Base-by-base conservation (phyloP, 2,888 invertebrate species). In the Lumbricus terrestris region DNA sequence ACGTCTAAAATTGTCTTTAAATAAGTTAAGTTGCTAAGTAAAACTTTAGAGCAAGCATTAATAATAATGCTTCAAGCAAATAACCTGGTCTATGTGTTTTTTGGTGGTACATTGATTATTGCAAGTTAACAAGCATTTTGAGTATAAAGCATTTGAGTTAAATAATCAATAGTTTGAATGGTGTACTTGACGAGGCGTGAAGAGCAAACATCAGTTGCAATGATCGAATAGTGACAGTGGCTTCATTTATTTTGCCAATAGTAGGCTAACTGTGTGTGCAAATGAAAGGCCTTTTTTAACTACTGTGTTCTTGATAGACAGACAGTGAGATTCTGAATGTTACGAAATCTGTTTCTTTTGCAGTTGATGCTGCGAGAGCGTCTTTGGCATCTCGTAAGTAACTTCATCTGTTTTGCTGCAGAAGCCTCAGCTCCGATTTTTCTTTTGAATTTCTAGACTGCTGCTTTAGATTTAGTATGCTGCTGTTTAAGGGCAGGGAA, bases 321-420 rank as follows among this genome's bases (percentile, higher is more conserved):
- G 11, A 1, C 16, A n/a, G n/a, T 29, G 69, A 69, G 29, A 69
- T 69, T n/a, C 69, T 69, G 69, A 69, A 11, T n/a, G 29, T 69
- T n/a, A n/a, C 29, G 47, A 69, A 11, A 69, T 69, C 8, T 69
- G 69, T 69, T 33, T 85, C n/a, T 85, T 37, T 85, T 91, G 35
- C 88, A 91, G 91, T 90, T 40, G 91, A 91, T 89, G 88, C 90
- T 23, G 91, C 91, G 34, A 91, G 90, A 54, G 90, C 91, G 6
- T 91, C 91, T 1, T 88, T 90, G 29, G 90, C 91, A n/a, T 90
- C 91, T 38, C 91, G 91, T 91, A 37, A 90, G 91, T 90, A 20
- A 69, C 29, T 69, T 3, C 8, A 69, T 69, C 69, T 69, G n/a
- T 69, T 69, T 4, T 69, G n/a, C 69, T 69, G 13, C 29, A 69